Evolutionary conservation across 1,140 invertebrate species (phyloP).

Genomic region (Aphis gossypii): DNA sequence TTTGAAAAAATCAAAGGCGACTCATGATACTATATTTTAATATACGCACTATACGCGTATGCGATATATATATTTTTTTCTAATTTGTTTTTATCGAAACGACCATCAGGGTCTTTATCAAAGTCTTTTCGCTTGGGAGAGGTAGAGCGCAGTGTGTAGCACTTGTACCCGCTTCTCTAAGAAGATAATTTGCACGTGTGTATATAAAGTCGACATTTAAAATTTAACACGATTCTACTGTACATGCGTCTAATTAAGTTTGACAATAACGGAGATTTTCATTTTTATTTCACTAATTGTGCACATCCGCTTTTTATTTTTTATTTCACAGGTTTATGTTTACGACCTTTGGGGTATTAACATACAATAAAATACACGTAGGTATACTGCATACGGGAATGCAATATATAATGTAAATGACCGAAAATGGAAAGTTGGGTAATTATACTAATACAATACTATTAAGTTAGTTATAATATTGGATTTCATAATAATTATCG

Average conservation of each 20-base stretch:
- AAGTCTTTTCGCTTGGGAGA: too few relatives aligned
- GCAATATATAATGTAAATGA: neutral
- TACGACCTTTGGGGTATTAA: neutral
- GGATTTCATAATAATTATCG: neutral
- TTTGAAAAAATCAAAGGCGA: too few relatives aligned
- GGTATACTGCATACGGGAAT: neutral
- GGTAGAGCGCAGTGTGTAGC: too few relatives aligned
- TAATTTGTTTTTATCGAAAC: too few relatives aligned
- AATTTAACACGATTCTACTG: neutral
- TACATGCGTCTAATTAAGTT: neutral
- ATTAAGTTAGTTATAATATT: neutral
- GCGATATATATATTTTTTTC: too few relatives aligned
- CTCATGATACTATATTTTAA: neutral
- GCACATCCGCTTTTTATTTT: neutral
- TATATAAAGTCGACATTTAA: neutral
- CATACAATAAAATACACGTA: neutral
- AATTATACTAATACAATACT: neutral
- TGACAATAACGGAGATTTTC: neutral
- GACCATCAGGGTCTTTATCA: too few relatives aligned
- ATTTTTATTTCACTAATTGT: neutral
- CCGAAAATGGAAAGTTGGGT: neutral
- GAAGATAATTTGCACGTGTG: too few relatives aligned
- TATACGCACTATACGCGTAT: neutral
- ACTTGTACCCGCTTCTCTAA: too few relatives aligned
- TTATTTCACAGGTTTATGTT: neutral